Evolutionary conservation across 2,797 vertebrate species (phyloP).

Genomic region (Dryobates pubescens): DNA sequence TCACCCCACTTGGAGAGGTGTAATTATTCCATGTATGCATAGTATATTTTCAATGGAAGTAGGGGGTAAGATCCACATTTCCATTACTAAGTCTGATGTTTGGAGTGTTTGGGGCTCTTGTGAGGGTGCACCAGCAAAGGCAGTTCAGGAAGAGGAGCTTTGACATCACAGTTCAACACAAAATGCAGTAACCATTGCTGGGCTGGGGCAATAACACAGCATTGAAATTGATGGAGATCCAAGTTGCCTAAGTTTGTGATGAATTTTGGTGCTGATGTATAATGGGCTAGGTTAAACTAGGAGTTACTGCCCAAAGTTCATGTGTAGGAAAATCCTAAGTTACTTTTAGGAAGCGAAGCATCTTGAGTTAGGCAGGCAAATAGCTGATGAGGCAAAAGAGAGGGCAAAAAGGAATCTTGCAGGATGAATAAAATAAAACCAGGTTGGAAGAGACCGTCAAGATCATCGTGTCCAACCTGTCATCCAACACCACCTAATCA

Average conservation of each 20-base stretch:
- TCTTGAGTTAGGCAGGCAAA: not conserved
- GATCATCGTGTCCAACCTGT: too few relatives aligned
- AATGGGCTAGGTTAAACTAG: not conserved
- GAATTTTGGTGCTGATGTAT: not conserved
- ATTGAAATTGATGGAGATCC: not conserved
- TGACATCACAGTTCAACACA: not conserved
- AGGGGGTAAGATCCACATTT: not conserved
- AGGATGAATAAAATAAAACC: too few relatives aligned
- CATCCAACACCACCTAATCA: too few relatives aligned
- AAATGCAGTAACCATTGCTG: not conserved
- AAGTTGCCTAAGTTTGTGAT: not conserved
- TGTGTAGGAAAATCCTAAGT: not conserved
- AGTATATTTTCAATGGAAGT: not conserved
- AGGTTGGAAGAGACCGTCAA: too few relatives aligned
- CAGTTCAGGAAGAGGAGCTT: not conserved
- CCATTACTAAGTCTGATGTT: not conserved
- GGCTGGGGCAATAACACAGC: not conserved
- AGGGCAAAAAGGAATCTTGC: too few relatives aligned
- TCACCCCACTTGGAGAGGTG: not conserved
- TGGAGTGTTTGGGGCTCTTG: not conserved
- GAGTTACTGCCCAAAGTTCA: not conserved
- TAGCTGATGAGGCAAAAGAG: not conserved
- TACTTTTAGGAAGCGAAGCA: not conserved
- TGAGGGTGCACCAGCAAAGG: not conserved
- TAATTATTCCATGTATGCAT: not conserved